Percentiles rank a stretch among this genome's conserved stretches.
Evolutionary conservation across 2,113 vertebrate species (phyloP).

Genomic region (Caloenas nicobarica): DNA sequence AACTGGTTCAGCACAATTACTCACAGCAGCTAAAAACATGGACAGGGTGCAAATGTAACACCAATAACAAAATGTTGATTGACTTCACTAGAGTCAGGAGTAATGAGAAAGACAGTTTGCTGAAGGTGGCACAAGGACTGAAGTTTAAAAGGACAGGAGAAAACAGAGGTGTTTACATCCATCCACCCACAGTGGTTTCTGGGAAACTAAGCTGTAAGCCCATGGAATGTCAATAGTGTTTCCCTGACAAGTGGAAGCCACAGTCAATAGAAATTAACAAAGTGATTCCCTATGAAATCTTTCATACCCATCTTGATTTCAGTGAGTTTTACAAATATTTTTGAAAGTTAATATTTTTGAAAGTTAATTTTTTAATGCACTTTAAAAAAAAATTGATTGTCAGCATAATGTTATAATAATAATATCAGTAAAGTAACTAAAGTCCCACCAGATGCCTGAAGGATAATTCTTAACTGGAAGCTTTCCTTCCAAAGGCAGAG

Average conservation of each 20-base stretch:
- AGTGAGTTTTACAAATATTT: not conserved
- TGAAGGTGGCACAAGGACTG: not conserved
- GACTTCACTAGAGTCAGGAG: not conserved
- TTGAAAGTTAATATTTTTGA: not conserved
- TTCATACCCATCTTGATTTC: not conserved
- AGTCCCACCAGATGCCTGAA: not conserved
- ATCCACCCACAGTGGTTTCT: not conserved
- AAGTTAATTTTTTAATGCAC: not conserved
- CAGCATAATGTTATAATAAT: not conserved
- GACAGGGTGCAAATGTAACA: not conserved
- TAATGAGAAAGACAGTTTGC: not conserved
- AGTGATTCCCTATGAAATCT: not conserved
- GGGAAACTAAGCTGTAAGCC: not conserved
- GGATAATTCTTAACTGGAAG: not conserved
- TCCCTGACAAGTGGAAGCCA: not conserved
- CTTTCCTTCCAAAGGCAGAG: not conserved
- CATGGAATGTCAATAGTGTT: accelerated
- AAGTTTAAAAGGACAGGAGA: not conserved
- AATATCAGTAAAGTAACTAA: not conserved
- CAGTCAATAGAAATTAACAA: not conserved
- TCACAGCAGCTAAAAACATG: not conserved
- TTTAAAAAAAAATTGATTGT: not conserved
- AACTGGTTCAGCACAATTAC: not conserved
- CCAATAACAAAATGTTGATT: not conserved
- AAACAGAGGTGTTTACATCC: not conserved